Conservation (phyloP, 2,113 vertebrate species). For the Rafetus swinhoei region DNA sequence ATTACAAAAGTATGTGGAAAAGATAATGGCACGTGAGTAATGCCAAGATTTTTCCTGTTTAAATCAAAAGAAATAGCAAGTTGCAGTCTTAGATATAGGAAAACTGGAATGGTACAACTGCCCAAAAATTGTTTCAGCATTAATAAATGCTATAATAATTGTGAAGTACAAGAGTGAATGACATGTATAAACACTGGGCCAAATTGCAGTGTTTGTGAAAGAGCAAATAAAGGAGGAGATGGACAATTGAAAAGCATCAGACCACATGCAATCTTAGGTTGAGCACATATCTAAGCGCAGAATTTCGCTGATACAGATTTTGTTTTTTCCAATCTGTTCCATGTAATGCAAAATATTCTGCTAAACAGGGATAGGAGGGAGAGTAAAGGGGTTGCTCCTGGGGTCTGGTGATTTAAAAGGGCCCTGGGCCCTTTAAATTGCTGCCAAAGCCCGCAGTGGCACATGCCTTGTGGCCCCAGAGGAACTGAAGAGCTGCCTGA, state of each 20-base stretch:
- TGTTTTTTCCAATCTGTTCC: background rate
- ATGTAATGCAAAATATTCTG: rapidly evolving
- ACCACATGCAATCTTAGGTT: rapidly evolving
- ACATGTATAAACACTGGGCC: background rate
- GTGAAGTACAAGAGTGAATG: background rate
- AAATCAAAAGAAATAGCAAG: background rate
- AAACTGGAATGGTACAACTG: background rate
- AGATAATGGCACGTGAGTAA: background rate
- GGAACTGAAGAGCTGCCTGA: no score
- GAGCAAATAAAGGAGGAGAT: background rate
- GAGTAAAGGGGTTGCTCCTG: no score
- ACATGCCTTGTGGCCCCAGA: no score
- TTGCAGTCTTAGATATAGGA: background rate
- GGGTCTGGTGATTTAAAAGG: no score
- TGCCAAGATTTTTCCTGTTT: background rate
- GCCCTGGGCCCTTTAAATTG: no score
- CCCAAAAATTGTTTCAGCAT: background rate
- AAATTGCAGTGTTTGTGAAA: background rate
- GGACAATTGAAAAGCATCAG: background rate
- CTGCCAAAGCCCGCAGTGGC: no score
- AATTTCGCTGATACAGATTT: background rate
- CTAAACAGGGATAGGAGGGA: background rate
- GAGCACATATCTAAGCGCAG: rapidly evolving
- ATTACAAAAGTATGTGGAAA: background rate
- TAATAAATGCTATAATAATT: background rate